These are phyloP conservation scores for Melanchra persicariae DNA, from an alignment of 2,888 invertebrate species.

Conservation along the genomic window DNA sequence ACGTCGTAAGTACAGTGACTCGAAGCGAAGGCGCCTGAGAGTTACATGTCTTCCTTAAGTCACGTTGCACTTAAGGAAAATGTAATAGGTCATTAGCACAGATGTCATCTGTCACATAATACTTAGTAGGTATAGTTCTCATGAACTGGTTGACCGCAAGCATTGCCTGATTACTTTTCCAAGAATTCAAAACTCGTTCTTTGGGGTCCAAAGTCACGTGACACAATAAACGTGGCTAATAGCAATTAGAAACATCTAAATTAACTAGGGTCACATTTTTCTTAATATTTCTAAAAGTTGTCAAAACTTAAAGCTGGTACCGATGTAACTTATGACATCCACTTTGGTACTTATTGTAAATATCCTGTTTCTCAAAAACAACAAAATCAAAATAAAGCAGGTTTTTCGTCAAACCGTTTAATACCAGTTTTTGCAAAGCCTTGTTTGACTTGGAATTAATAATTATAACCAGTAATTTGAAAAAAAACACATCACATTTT, in stretches of 20 bases:
- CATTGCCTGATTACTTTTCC: not conserved
- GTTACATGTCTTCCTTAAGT: not conserved
- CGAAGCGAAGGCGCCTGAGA: no score
- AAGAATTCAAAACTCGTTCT: conserved; percentile 18
- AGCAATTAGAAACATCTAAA: not conserved
- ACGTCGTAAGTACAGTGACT: no score
- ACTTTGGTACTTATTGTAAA: not conserved
- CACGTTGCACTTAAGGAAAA: conserved; percentile 24
- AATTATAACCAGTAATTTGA: not conserved
- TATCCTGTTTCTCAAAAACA: not conserved
- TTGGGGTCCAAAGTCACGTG: not conserved
- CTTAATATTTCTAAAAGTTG: not conserved
- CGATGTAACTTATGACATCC: not conserved
- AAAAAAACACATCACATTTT: not conserved
- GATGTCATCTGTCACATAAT: no score
- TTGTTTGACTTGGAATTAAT: not conserved
- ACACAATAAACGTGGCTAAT: not conserved
- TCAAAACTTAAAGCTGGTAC: no score
- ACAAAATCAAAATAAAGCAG: not conserved
- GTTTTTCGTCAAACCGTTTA: not conserved
- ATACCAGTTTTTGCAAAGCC: not conserved
- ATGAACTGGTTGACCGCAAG: conserved; percentile 22
- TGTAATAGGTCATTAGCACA: conserved; percentile 15
- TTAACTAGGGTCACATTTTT: not conserved
- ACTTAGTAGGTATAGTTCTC: conserved; percentile 10